Base-by-base conservation (phyloP, 2,113 vertebrate genomes). In the Eulemur macaco region DNA sequence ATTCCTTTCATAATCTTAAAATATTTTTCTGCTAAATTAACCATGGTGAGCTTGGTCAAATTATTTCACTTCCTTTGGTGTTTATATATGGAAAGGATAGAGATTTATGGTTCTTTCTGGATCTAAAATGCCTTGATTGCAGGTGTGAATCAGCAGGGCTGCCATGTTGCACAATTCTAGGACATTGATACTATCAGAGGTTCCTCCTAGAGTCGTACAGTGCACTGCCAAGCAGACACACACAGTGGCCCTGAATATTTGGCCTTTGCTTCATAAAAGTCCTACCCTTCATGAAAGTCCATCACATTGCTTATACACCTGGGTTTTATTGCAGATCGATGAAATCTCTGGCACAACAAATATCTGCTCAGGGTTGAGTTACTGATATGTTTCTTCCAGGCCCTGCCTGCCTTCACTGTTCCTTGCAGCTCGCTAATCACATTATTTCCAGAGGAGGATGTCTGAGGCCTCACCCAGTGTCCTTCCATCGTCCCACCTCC, bases 61-160 rank as follows among this genome's bases (percentile, higher is more conserved):
- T 81, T 88, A 93, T 64, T 96, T 97, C 39, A 37, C 14, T 81
- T 87, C 37, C 56, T 96, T 92, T 94, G 14, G 76, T 90, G 76
- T 87, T 50, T 94, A 14, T 64, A 86, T 54, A 8, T 47, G 47
- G 76, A 80, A 96, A 45, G 50, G 11, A 45, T 45, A 71, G 37
- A 82, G 63, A 74, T 76, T 87, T 81, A 37, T 66, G 27, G 37
- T 76, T 25, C 13, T 90, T 90, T 50, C 15, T 47, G 56, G 69
- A 69, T 34, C 34, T 50, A 50, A 94, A 92, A 90, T 89, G 37
- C 23, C 92, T 74, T 90, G 31, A 78, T 92, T 9, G 92, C 54
- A 47, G 39, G 7, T 8, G n/a, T 47, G 3, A 18, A 54, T 42
- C 52, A 83, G 60, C 20, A 66, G 54, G n/a, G 64, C 18, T 73